Evolutionary conservation across 2,113 vertebrate species (phyloP), one percentile per base, ranked within the genome.

Genomic region (Aegypius monachus): DNA sequence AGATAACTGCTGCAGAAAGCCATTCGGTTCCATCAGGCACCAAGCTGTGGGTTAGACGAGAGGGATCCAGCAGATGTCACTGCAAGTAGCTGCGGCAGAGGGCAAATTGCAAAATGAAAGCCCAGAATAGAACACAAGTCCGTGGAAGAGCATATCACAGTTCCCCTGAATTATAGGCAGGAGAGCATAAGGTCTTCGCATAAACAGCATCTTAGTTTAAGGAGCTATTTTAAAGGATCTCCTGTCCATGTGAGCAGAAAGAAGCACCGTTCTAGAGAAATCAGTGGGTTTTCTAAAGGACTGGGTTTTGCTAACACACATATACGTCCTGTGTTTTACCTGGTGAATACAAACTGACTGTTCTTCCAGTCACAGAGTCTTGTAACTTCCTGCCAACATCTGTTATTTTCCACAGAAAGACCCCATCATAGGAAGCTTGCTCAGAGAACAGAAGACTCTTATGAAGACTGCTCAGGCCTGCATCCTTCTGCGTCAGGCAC

Each of bases 371-470:
- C 70, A 98, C 97, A 1, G 99, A 98, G 61, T 99, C 99, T 1
- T 98, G 98, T 34, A 98, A 96, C 81, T 98, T 98, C 93, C 97
- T 97, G 81, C 94, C 97, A 10, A 99, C 95, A 0, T 98, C 98
- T 10, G 98, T 98, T 89, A 99, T 98, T 81, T 98, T 99, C 99
- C 99, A 99, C 23, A 99, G 96, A 74, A 99, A 98, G 71, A 98
- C 97, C 4, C 99, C 99, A 0, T 99, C 98, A 0, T 98, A 98
- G 55, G 98, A 98, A 18, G 98, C 97, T 75, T 99, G 98, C 93
- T 98, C 98, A 6, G 98, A 97, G 56, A 97, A 95, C n/a, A 89
- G 86, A 62, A 99, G 97, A 23, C 96, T 97, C 97, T 98, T 97
- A 73, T 98, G 98, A 59, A 99, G 96, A 25, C 97, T 97, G 87